A percentile compares a stretch with the other conserved stretches of the same genome.
Evolutionary conservation across 2,888 invertebrate species (phyloP).

Genomic region (Pristionchus japonicus): DNA sequence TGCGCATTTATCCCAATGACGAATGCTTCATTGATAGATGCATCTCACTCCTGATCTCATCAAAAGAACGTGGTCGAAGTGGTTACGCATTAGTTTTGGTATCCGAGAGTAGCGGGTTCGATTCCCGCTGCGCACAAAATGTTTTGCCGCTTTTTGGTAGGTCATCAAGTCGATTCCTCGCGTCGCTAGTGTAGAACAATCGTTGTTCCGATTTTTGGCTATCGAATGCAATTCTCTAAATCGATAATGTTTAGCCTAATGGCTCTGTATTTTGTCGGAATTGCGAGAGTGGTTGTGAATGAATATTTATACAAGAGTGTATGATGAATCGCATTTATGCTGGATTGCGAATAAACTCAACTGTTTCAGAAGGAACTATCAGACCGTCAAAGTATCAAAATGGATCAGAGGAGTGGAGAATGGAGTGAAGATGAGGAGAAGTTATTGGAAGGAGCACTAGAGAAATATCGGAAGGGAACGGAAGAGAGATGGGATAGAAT

Average conservation of each 20-base stretch:
- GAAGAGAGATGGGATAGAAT: constrained; percentile 90
- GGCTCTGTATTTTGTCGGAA: too few species aligned
- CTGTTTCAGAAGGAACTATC: constrained; percentile 30
- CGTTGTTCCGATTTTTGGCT: too few species aligned
- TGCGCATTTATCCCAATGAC: too few species aligned
- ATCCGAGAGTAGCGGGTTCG: too few species aligned
- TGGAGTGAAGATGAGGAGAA: constrained; percentile 66
- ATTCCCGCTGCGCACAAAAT: too few species aligned
- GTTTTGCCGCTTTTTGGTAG: too few species aligned
- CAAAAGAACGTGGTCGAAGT: constrained; percentile 81
- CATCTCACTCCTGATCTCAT: too few species aligned
- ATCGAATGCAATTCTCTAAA: constrained; percentile 11
- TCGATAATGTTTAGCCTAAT: neutral
- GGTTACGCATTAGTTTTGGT: constrained; percentile 25
- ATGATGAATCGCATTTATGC: neutral
- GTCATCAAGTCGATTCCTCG: too few species aligned
- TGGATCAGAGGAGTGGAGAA: constrained; percentile 47
- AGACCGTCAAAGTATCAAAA: constrained; percentile 38
- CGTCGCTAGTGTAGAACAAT: too few species aligned
- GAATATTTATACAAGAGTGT: too few species aligned
- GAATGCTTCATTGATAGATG: too few species aligned
- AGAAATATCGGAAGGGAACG: constrained; percentile 89
- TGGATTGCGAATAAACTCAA: neutral
- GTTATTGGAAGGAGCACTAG: constrained; percentile 60
- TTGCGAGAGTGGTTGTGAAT: too few species aligned